These are phyloP conservation scores for Pitta sordida DNA, from an alignment of 2,113 vertebrate species.

Conservation along the genomic window DNA sequence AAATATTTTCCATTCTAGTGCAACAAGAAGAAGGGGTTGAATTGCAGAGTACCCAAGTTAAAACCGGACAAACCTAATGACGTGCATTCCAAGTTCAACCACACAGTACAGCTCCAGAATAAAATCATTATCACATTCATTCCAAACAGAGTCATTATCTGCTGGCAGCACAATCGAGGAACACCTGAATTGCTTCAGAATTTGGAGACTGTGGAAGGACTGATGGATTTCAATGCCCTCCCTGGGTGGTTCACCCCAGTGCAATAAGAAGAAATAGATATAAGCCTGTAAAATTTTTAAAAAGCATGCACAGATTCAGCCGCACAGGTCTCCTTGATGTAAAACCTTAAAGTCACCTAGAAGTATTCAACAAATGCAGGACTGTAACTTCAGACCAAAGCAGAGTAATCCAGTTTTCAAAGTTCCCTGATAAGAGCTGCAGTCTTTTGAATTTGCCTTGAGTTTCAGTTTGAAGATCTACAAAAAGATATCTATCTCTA, in stretches of 20 bases:
- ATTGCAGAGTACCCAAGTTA: neutral
- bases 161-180: neutral
- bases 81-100: neutral
- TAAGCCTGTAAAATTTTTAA: neutral
- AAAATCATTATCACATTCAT: neutral
- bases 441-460: slow-evolving; percentile 43
- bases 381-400: slow-evolving; percentile 48
- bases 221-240: neutral
- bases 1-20: neutral
- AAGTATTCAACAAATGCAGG: neutral
- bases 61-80: neutral
- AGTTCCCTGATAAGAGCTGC: slow-evolving; percentile 49
- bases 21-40: neutral
- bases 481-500: slow-evolving; percentile 57
- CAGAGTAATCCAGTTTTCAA: slow-evolving; percentile 54
- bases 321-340: neutral
- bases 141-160: neutral
- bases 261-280: neutral
- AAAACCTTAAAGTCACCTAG: slow-evolving; percentile 5
- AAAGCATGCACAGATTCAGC: neutral
- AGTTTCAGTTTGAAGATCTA: slow-evolving; percentile 53
- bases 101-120: neutral
- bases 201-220: neutral
- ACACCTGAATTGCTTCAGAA: neutral
- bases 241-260: neutral